Conservation (phyloP, 2,113 vertebrate species). For the Calonectris borealis region DNA sequence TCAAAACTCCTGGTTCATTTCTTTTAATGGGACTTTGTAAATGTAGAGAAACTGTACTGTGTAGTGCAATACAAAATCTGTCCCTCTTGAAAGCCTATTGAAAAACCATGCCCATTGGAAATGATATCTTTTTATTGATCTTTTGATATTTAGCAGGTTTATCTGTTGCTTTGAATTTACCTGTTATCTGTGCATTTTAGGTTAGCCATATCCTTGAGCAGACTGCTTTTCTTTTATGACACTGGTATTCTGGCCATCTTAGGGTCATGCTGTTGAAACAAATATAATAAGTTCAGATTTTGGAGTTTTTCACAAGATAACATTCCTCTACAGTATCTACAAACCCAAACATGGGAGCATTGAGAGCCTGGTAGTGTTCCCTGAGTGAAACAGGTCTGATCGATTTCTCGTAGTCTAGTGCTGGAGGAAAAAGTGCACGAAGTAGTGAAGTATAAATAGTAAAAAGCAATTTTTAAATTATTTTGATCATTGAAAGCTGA, state of each 20-base stretch:
- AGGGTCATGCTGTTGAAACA: not conserved
- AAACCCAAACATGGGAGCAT: not conserved
- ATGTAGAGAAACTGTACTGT: not conserved
- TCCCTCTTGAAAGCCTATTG: not conserved
- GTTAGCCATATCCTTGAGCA: not conserved
- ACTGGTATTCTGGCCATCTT: not conserved
- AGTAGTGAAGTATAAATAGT: conserved; percentile 22
- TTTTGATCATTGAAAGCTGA: conserved; percentile 35
- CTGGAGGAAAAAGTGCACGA: not conserved
- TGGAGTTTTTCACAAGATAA: not conserved
- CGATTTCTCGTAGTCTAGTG: not conserved
- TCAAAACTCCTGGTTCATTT: not conserved
- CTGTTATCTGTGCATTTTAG: not conserved
- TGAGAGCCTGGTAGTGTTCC: not conserved
- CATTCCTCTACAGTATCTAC: not conserved
- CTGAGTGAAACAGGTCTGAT: not conserved
- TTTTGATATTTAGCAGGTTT: not conserved
- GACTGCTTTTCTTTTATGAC: not conserved
- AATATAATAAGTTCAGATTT: not conserved
- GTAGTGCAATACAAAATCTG: not conserved
- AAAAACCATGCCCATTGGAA: not conserved
- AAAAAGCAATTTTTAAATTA: conserved; percentile 18
- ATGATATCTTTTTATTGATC: not conserved
- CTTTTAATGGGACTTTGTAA: not conserved
- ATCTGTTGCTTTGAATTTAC: not conserved